Base-by-base conservation (phyloP, 2,113 vertebrate genomes). In the Python bivittatus region DNA sequence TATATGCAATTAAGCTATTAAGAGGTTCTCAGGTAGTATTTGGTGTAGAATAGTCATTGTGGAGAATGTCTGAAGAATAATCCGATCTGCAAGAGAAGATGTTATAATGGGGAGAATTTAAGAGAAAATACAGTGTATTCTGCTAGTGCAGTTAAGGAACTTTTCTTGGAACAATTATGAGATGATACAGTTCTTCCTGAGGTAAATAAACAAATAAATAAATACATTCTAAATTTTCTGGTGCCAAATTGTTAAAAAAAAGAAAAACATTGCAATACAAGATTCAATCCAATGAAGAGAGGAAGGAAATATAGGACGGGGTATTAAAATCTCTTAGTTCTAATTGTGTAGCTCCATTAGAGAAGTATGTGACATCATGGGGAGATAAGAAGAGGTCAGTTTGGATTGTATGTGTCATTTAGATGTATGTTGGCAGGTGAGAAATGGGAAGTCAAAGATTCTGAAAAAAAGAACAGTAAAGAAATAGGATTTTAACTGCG, bases 1-100 rank as follows among this genome's bases (percentile, higher is more conserved):
- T 15, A 27, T 88, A 42, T 29, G 92, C 93, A 92, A 64, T 6
- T 91, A 90, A 87, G 0, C 2, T 84, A 17, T 83, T 90, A 88
- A 85, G 2, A 42, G 27, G 11, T 42, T 83, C 33, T 89, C 44
- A 48, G 3, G 53, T 88, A 42, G 33, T 87, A 10, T 93, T 86
- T 88, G 90, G 42, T 91, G 90, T 29, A 48, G 22, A 42, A 42
- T 64, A 48, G 13, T 52, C 27, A 89, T 68, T 89, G 5, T 48
- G 48, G 42, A 84, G 53, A 90, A 57, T 84, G 33, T 27, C 54
- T 90, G 17, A 48, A 11, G 8, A 48, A 64, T 64, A 7, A 85
- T 64, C 17, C 15, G 23, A 0, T 42, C 79, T 83, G 22, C 15
- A 90, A 42, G n/a, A 53, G 12, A 84, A 54, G 53, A n/a, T 9